Base-by-base conservation (phyloP, 1,140 invertebrate genomes). In the Elymnias hypermnestra region DNA sequence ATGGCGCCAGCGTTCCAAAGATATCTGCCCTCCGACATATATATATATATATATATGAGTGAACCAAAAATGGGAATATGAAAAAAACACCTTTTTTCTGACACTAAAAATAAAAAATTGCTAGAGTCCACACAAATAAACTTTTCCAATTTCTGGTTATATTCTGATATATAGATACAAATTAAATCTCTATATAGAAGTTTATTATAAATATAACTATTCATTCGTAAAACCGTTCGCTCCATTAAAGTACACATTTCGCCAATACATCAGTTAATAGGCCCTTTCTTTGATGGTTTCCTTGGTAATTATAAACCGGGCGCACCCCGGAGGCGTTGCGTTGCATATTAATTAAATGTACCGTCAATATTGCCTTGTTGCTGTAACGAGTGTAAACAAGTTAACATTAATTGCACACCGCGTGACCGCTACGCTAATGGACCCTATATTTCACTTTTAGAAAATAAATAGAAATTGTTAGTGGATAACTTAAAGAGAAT, bases 201-300 rank as follows among this genome's bases (percentile, higher is more conserved):
- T n/a, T n/a, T n/a, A n/a, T n/a, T n/a, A n/a, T n/a, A n/a, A n/a
- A n/a, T n/a, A n/a, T n/a, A n/a, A n/a, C n/a, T n/a, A n/a, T n/a
- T n/a, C n/a, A n/a, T n/a, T n/a, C n/a, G n/a, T n/a, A n/a, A n/a
- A n/a, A n/a, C n/a, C n/a, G n/a, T n/a, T n/a, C n/a, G n/a, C n/a
- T n/a, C n/a, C n/a, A n/a, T n/a, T 33, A 63, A 57, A 53, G 53
- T 59, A 55, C 66, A 75, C 57, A 62, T 71, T 64, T 50, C 52
- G 47, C 57, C 65, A 64, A 68, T 75, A 71, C 58, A 63, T 73
- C 53, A 57, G 61, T 63, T 67, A 58, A 72, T 63, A 60, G 57
- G 54, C 47, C 57, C 48, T 53, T 45, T 57, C 55, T 59, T 68
- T 63, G 59, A 64, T 57, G 53, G 59, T 52, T 57, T 58, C 60